These are phyloP conservation scores for Cerceris ruficornis DNA, from an alignment of 2,888 invertebrate species.

Conservation along the genomic window DNA sequence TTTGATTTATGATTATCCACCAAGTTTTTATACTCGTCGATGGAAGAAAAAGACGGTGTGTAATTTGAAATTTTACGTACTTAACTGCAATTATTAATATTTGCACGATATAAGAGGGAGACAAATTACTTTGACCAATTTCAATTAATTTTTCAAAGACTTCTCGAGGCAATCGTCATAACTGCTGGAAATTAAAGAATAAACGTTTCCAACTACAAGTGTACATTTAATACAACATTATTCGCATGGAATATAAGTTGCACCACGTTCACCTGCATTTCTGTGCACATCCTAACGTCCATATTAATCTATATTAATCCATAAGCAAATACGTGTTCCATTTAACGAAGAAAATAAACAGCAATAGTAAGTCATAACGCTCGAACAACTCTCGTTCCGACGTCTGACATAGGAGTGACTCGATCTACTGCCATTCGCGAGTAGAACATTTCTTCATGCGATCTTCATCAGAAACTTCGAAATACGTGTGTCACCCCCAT, in stretches of 20 bases:
- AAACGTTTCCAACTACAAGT: slow-evolving; percentile 7
- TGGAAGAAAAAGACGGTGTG: too few relatives aligned
- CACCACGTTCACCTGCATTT: slow-evolving; percentile 10
- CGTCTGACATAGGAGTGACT: slow-evolving; percentile 14
- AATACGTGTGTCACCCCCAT: too few relatives aligned
- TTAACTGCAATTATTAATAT: background rate
- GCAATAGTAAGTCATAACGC: slow-evolving; percentile 19
- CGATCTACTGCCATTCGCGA: too few relatives aligned
- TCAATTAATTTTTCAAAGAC: background rate
- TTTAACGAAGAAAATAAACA: slow-evolving; percentile 34
- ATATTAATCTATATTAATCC: slow-evolving; percentile 10
- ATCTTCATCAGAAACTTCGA: too few relatives aligned
- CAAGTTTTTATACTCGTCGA: too few relatives aligned
- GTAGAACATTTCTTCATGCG: too few relatives aligned
- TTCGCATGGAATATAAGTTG: background rate
- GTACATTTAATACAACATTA: background rate
- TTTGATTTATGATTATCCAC: slow-evolving; percentile 16
- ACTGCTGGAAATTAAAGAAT: slow-evolving; percentile 25
- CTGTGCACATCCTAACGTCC: background rate
- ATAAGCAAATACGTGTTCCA: slow-evolving; percentile 20
- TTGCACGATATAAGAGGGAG: slow-evolving; percentile 5
- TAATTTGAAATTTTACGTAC: background rate
- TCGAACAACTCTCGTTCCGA: background rate
- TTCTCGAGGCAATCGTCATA: slow-evolving; percentile 17
- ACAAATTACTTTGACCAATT: background rate